Conservation (phyloP, 2,888 invertebrate species). For the Epirrita christyi region DNA sequence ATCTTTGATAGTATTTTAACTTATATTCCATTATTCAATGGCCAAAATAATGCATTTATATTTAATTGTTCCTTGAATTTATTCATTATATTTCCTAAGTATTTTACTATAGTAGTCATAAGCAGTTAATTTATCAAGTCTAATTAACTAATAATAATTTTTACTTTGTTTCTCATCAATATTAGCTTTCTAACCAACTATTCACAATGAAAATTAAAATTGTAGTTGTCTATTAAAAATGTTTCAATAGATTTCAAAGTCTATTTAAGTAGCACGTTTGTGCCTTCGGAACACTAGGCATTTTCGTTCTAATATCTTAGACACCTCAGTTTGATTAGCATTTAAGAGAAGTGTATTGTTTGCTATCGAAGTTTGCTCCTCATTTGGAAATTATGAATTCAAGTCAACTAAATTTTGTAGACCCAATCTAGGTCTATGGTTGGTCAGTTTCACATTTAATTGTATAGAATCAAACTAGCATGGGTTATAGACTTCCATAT, state of each 20-base stretch:
- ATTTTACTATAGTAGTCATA: slow-evolving; percentile 61
- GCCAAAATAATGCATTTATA: slow-evolving; percentile 65
- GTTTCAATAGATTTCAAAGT: slow-evolving; percentile 23
- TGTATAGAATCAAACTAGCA: no score
- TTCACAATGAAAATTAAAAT: slow-evolving; percentile 11
- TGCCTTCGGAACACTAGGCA: slow-evolving; percentile 49
- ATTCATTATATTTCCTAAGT: slow-evolving; percentile 50
- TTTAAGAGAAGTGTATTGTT: no score
- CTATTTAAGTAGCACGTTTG: slow-evolving; percentile 42
- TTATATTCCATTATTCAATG: slow-evolving; percentile 43
- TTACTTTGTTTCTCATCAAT: background rate
- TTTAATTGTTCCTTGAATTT: slow-evolving; percentile 61
- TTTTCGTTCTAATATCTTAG: no score
- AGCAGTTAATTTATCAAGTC: slow-evolving; percentile 45
- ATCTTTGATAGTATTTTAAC: slow-evolving; percentile 15
- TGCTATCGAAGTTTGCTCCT: no score
- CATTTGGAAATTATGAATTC: no score
- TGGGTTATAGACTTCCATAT: no score
- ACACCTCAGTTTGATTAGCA: no score
- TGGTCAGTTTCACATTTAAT: no score
- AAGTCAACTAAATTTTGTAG: no score
- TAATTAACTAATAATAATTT: background rate
- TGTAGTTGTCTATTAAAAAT: background rate
- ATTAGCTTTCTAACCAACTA: slow-evolving; percentile 4
- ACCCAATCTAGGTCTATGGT: no score